Conservation (phyloP, 2,797 vertebrate species). For the Macroramphosus scolopax region DNA sequence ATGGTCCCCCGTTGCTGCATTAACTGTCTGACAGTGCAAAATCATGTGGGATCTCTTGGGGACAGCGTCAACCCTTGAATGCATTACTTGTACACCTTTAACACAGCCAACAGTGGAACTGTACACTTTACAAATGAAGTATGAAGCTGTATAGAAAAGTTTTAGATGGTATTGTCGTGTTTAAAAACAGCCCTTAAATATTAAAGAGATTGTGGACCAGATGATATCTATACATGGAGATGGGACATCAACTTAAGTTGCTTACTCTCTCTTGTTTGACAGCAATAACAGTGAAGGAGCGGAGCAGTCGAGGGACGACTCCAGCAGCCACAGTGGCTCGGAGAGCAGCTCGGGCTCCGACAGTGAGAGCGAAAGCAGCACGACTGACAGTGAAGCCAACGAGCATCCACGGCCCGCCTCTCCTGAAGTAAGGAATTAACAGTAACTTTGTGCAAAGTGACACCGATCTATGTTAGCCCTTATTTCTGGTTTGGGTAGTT, state of each 20-base stretch:
- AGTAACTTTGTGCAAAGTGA: neutral
- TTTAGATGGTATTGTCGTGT: too few species aligned
- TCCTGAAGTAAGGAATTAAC: slow-evolving; percentile 83
- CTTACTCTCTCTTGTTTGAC: slow-evolving; percentile 28
- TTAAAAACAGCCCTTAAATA: too few species aligned
- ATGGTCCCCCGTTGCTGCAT: too few species aligned
- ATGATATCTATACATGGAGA: too few species aligned
- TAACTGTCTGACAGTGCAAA: too few species aligned
- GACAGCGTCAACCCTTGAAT: too few species aligned
- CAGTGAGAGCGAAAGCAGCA: slow-evolving; percentile 97
- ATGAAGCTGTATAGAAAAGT: too few species aligned
- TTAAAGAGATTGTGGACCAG: too few species aligned
- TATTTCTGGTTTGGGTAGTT: neutral
- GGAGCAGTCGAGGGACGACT: slow-evolving; percentile 92
- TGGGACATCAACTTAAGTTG: neutral
- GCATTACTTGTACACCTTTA: too few species aligned
- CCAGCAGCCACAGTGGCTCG: slow-evolving; percentile 96
- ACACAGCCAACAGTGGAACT: too few species aligned
- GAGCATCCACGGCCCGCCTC: slow-evolving; percentile 88
- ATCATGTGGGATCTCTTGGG: too few species aligned
- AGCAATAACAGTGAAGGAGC: slow-evolving; percentile 92
- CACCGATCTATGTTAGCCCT: neutral
- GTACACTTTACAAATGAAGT: too few species aligned
- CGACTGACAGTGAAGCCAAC: slow-evolving; percentile 95
- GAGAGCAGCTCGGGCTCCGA: slow-evolving; percentile 98